Percentiles rank a stretch among this genome's conserved stretches.
Evolutionary conservation across 1,140 invertebrate species (phyloP).

Genomic region (Goniozus legneri): DNA sequence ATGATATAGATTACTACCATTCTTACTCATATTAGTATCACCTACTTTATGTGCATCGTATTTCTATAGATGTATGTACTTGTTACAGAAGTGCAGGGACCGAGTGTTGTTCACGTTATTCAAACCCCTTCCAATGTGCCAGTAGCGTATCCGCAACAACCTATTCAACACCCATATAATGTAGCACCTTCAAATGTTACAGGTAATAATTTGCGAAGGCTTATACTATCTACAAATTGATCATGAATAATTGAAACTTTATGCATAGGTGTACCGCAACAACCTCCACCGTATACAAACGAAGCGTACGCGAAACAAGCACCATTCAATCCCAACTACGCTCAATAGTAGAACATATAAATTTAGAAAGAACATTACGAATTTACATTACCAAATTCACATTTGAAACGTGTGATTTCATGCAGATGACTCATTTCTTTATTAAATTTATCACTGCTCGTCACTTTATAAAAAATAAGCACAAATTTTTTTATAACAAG

Average conservation of each 20-base stretch:
- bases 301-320: slow-evolving; percentile 34
- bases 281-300: slow-evolving; percentile 21
- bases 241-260: slow-evolving; percentile 10
- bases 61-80: slow-evolving; percentile 12
- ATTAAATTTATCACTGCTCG: background rate
- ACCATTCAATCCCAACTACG: slow-evolving; percentile 36
- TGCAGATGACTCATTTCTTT: background rate
- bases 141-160: slow-evolving; percentile 8
- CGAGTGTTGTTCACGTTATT: slow-evolving; percentile 23
- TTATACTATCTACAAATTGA: background rate
- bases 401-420: background rate
- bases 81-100: slow-evolving; percentile 33
- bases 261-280: slow-evolving; percentile 19
- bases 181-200: slow-evolving; percentile 13
- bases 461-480: background rate
- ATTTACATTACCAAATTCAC: background rate
- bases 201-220: slow-evolving; percentile 20
- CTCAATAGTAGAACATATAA: slow-evolving; percentile 6
- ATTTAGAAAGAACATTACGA: background rate
- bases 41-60: slow-evolving; percentile 3
- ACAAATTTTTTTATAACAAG: background rate
- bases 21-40: background rate
- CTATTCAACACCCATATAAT: background rate
- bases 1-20: no score
- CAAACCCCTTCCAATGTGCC: slow-evolving; percentile 12